Base-by-base conservation (phyloP, 2,797 vertebrate genomes). In the Chelon labrosus region DNA sequence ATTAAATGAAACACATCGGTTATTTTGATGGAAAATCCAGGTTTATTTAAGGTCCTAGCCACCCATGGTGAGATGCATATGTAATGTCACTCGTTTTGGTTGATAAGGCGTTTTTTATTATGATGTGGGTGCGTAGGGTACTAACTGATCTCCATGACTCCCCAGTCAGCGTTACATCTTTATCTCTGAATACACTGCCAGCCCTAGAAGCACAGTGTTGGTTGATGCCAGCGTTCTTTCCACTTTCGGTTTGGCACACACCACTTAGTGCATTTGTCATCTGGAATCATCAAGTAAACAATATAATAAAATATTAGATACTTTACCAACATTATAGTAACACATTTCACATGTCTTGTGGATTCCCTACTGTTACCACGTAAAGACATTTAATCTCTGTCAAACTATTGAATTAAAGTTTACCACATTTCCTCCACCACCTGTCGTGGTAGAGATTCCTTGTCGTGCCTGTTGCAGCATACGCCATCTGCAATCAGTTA, bases 1-100 rank as follows among this genome's bases (percentile, higher is more conserved):
- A 61, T 65, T 62, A 61, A 67, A 65, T 4, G 58, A 19, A 63
- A 64, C 52, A 47, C 31, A 35, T 35, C 7, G 6, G 4, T 42
- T 41, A 14, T 14, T 62, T 63, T 57, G 13, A 27, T 58, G 4
- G 50, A 65, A 70, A 58, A 20, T 7, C 0, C 5, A 22, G 3
- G 17, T 60, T 54, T 44, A n/a, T 73, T 41, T 68, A 70, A 61
- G n/a, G n/a, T 56, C 11, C 11, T 56, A 2, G 10, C 62, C 20
- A 39, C 42, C 22, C 22, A 42, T 70, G n/a, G 8, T 73, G 41
- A 42, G 22, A 12, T 12, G 7, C 10, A 27, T 56, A 20, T 70
- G 55, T 70, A 42, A 35, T 27, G 25, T 27, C 25, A 27, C 25
- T 27, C 25, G 25, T 27, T 27, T 27, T 27, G 25, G 27, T 31